Percentiles rank a stretch among this genome's conserved stretches.
Evolutionary conservation across 1,140 invertebrate species (phyloP).

Genomic region (Cotesia vestalis): DNA sequence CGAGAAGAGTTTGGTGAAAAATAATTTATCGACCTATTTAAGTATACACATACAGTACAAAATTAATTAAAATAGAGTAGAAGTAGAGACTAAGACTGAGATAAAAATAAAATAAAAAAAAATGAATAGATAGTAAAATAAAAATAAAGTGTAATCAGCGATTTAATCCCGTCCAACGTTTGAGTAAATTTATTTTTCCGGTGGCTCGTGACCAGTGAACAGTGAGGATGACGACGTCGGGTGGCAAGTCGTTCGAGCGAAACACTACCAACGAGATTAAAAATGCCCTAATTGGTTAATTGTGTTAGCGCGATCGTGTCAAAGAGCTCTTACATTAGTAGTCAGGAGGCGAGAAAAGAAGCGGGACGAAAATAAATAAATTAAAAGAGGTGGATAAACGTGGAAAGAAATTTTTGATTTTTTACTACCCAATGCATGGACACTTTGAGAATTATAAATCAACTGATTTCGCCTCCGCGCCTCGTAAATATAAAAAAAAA

Average conservation of each 20-base stretch:
- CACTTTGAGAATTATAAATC: no score
- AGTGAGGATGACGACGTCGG: background rate
- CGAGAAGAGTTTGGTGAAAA: slow-evolving; percentile 1
- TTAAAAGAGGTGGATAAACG: no score
- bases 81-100: slow-evolving; percentile 33
- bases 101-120: background rate
- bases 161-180: slow-evolving; percentile 58
- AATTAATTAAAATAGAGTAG: background rate
- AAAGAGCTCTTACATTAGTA: slow-evolving; percentile 33
- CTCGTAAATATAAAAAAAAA: no score
- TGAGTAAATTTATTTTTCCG: slow-evolving; percentile 62
- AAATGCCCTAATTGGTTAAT: slow-evolving; percentile 65
- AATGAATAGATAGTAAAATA: slow-evolving; percentile 35
- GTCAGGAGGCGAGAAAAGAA: background rate
- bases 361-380: slow-evolving; percentile 18
- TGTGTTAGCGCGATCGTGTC: slow-evolving; percentile 48
- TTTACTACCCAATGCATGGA: background rate
- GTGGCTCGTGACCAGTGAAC: slow-evolving; percentile 49
- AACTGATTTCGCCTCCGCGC: no score
- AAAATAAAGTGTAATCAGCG: slow-evolving; percentile 57
- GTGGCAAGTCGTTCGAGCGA: slow-evolving; percentile 20
- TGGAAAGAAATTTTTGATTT: background rate
- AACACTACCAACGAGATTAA: slow-evolving; percentile 58
- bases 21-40: no score
- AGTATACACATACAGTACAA: no score